Conservation (phyloP, 2,888 invertebrate species). For the Acanthacorydalis orientalis region DNA sequence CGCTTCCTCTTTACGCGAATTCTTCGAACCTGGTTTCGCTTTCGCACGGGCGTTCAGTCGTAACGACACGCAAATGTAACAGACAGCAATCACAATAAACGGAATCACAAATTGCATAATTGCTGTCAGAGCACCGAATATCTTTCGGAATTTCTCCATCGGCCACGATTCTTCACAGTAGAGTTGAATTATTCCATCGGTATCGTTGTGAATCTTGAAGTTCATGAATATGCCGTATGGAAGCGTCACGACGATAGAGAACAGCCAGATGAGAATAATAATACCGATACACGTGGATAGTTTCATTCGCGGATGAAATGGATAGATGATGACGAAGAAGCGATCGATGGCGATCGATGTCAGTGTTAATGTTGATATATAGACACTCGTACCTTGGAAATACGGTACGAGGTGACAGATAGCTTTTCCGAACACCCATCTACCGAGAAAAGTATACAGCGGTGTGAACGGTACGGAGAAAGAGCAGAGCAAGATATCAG, state of each 20-base stretch:
- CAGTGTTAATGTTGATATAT: slow-evolving; percentile 91
- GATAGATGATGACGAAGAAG: slow-evolving; percentile 93
- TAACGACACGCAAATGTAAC: slow-evolving; percentile 83
- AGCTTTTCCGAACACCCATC: slow-evolving; percentile 84
- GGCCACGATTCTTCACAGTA: slow-evolving; percentile 90
- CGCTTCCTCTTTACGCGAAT: slow-evolving; percentile 72
- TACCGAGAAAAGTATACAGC: slow-evolving; percentile 75
- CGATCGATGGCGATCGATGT: slow-evolving; percentile 96
- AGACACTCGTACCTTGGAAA: slow-evolving; percentile 90
- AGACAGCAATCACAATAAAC: slow-evolving; percentile 83
- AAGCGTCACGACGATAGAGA: slow-evolving; percentile 70
- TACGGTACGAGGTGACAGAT: slow-evolving; percentile 88
- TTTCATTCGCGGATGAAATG: slow-evolving; percentile 86
- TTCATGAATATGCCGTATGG: slow-evolving; percentile 83
- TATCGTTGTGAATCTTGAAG: slow-evolving; percentile 26
- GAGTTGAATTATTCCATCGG: slow-evolving; percentile 12
- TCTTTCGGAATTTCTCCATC: slow-evolving; percentile 53
- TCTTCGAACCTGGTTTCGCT: slow-evolving; percentile 69
- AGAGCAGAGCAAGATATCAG: slow-evolving; percentile 84
- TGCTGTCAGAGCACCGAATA: slow-evolving; percentile 77
- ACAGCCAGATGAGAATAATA: slow-evolving; percentile 80
- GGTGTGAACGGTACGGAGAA: slow-evolving; percentile 95
- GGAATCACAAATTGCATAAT: slow-evolving; percentile 88
- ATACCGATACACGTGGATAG: slow-evolving; percentile 69
- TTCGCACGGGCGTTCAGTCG: slow-evolving; percentile 71